Evolutionary conservation across 2,797 vertebrate species (phyloP).

Genomic region (Lagodon rhomboides): DNA sequence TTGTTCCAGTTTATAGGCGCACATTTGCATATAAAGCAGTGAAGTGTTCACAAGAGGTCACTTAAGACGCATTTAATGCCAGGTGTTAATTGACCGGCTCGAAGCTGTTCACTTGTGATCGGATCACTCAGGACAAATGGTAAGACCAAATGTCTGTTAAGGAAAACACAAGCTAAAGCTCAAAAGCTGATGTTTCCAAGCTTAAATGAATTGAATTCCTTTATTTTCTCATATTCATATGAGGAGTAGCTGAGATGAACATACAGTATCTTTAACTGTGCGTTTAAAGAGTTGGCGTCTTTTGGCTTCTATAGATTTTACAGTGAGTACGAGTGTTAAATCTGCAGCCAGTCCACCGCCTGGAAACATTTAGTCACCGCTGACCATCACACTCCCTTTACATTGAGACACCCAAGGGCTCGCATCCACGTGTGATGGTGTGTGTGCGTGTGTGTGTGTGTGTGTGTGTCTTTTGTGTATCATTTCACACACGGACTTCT

Average conservation of each 20-base stretch:
- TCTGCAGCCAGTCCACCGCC: slow-evolving; percentile 19
- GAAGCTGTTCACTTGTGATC: too few species aligned
- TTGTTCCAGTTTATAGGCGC: too few species aligned
- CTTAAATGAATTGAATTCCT: background rate
- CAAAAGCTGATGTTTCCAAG: slow-evolving; percentile 2
- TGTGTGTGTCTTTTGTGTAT: slow-evolving; percentile 2
- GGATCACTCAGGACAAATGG: too few species aligned
- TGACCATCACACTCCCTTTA: slow-evolving; percentile 22
- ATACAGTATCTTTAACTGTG: background rate
- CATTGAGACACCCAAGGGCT: background rate
- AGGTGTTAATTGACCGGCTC: too few species aligned
- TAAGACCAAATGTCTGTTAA: background rate
- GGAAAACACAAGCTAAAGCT: background rate
- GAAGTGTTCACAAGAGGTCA: too few species aligned
- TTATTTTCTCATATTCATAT: background rate
- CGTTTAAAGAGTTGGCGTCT: background rate
- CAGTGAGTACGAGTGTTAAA: background rate
- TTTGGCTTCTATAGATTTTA: slow-evolving; percentile 1
- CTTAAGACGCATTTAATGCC: too few species aligned
- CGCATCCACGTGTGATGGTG: background rate
- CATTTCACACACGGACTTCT: slow-evolving; percentile 44
- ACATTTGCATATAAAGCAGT: too few species aligned
- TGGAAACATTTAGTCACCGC: slow-evolving; percentile 49
- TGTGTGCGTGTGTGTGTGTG: slow-evolving; percentile 9
- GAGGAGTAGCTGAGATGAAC: background rate